Evolutionary conservation across 2,797 vertebrate species (phyloP), one percentile per base, ranked within the genome.

Genomic region (Champsocephalus esox): DNA sequence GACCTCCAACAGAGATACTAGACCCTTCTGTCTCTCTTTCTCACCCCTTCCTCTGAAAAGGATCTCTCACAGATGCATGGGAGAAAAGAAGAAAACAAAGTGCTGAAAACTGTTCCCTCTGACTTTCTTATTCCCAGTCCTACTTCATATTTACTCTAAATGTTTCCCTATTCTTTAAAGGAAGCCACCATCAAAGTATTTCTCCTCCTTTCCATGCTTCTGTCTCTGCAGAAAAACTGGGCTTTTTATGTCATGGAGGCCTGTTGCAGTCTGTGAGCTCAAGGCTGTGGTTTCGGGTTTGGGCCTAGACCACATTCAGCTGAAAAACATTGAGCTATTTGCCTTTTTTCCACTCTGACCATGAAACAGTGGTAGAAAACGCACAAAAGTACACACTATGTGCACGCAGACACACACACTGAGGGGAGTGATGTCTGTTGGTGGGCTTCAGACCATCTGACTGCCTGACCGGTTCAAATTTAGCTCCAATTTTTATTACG

Each of bases 1-100:
- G 96, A 96, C 96, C 96, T 95, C 96, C 96, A 94, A 95, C 91
- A 67, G 83, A 92, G 93, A 93, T 79, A 79, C 87, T 75, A 85
- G 83, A 80, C 83, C 86, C 73, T 75, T 82, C 82, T 73, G 82
- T 87, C 73, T 88, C 83, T 75, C 71, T 57, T 51, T 75, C 66
- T 75, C 44, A 16, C 60, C 62, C 45, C 10, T 3, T 61, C 59
- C 46, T 60, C 66, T 49, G 34, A 57, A 64, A 75, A 59, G 16
- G 10, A 75, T 71, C 61, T 77, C 28, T 80, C 58, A 44, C 17
- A 65, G n/a, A 62, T 66, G 24, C 60, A 59, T 16, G 41, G 41
- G 19, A 60, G 51, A 59, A 56, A n/a, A 74, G 32, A 46, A 11
- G 19, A 58, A 63, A 72, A 44, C 69, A 34, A 58, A 3, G 76